Base-by-base conservation (phyloP, 2,797 vertebrate species). In the Mallotus villosus region DNA sequence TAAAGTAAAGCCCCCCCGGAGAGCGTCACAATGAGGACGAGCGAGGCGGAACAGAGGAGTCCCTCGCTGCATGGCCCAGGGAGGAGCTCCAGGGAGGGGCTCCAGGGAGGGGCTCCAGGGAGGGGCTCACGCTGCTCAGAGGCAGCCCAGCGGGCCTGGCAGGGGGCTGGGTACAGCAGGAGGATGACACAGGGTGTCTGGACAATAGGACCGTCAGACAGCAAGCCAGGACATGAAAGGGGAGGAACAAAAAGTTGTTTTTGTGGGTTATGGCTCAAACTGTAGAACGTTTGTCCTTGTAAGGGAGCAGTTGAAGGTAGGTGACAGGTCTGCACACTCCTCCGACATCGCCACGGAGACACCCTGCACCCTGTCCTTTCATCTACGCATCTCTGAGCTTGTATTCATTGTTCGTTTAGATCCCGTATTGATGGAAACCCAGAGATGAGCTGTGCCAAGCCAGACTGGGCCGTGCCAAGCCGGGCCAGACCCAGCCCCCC, bases 21-120 rank as follows among this genome's bases (percentile, higher is more conserved):
- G 88, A 55, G 87, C 64, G 68, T 37, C 60, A 89, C 87, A 92
- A 89, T 92, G 87, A 84, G 70, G 68, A 80, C 73, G 78, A 80
- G 87, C 84, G 85, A 86, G 73, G 71, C 80, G 74, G 76, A 79
- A 88, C 85, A 89, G 87, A 79, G 82, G 85, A 87, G 85, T 84
- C 88, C 89, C 87, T 84, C 82, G 85, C 87, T 88, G 87, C 87
- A 88, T 90, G 89, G 88, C 90, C 90, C 89, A 87, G 86, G 86
- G 86, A 85, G 88, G 63, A 88, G 86, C 89, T 91, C 85, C n/a
- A n/a, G n/a, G n/a, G n/a, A n/a, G n/a, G n/a, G n/a, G n/a, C n/a
- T n/a, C n/a, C n/a, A n/a, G 87, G 86, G 86, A 84, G 88, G 63
- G 89, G 86, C 89, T 91, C 85, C n/a, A n/a, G 87, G 86, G 86